Conservation (phyloP, 2,797 vertebrate species). For the Acestrorhynchus altus region DNA sequence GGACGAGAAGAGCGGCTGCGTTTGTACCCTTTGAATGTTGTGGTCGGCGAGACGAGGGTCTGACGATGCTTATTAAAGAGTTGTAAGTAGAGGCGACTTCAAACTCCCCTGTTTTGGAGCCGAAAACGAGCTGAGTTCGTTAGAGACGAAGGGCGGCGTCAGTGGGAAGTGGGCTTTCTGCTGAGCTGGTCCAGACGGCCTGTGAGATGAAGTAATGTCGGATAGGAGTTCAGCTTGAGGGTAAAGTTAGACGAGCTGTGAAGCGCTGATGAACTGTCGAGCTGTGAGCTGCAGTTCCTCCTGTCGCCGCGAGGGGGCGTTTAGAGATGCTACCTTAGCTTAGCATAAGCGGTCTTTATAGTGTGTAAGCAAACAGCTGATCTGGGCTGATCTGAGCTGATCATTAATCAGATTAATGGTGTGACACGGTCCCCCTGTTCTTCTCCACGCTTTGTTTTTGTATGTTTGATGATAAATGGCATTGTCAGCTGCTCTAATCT, state of each 20-base stretch:
- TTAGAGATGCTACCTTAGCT: not conserved
- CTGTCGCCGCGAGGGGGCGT: not conserved
- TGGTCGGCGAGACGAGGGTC: not conserved
- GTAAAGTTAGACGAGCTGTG: not conserved
- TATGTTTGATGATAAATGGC: no score
- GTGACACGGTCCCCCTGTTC: no score
- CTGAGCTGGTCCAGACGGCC: not conserved
- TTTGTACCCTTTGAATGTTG: conserved; percentile 37
- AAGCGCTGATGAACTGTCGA: not conserved
- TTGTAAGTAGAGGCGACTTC: conserved; percentile 72
- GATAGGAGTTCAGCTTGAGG: not conserved
- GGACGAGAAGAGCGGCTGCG: conserved; percentile 18
- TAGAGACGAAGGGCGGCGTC: conserved; percentile 24
- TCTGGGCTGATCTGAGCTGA: no score
- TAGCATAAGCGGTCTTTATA: not conserved
- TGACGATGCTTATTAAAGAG: conserved; percentile 77
- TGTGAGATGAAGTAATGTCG: not conserved
- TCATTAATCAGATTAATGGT: no score
- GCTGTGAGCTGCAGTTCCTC: not conserved
- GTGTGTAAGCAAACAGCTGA: no score
- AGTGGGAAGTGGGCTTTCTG: conserved; percentile 21
- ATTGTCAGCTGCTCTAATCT: no score
- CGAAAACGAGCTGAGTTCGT: not conserved
- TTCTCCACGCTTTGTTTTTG: no score
- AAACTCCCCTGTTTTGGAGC: not conserved